Base-by-base conservation (phyloP, 1,140 invertebrate genomes). In the Drosophila bifasciata region DNA sequence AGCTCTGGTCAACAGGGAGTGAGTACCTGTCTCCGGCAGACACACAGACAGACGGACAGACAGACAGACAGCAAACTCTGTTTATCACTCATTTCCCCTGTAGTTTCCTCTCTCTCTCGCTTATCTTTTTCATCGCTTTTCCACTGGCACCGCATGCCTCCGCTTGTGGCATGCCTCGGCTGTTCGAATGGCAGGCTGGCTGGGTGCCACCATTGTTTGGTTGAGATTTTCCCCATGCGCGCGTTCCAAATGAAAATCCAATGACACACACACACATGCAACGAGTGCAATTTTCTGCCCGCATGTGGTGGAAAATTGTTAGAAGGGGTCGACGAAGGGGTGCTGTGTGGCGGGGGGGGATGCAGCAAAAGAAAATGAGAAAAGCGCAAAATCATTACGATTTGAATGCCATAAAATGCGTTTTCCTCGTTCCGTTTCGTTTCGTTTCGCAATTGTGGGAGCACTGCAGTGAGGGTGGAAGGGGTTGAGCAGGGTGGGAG, bases 401-500 rank as follows among this genome's bases (percentile, higher is more conserved):
- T 79, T 80, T 79, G 76, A 79, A 80, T 79, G 70, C 59, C 77
- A 75, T 79, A 70, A 79, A 74, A 71, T 79, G 69, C 68, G 62
- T 68, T 53, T 57, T 79, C 62, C 9, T 50, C 36, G 43, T 60
- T 32, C 67, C 36, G 43, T 32, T 60, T 50, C 36, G 43, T 60
- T 32, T 75, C 36, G 48, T 32, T 60, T 53, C 9, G 56, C 4
- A 43, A 66, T 44, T 16, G n/a, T 41, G 36, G 36, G n/a, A 11
- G 5, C 11, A 15, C 23, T 9, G 21, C 8, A 41, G 5, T 5
- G 25, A n/a, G 53, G 8, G 5, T 25, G 11, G 15, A 23, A 15
- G 45, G 25, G 39, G 11, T n/a, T 32, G 40, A 4, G 68, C 5
- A 23, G 23, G 5, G 6, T 8, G 28, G n/a, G 8, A 2, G 11